Base-by-base conservation (phyloP, 2,113 vertebrate species). In the Setophaga kirtlandii region DNA sequence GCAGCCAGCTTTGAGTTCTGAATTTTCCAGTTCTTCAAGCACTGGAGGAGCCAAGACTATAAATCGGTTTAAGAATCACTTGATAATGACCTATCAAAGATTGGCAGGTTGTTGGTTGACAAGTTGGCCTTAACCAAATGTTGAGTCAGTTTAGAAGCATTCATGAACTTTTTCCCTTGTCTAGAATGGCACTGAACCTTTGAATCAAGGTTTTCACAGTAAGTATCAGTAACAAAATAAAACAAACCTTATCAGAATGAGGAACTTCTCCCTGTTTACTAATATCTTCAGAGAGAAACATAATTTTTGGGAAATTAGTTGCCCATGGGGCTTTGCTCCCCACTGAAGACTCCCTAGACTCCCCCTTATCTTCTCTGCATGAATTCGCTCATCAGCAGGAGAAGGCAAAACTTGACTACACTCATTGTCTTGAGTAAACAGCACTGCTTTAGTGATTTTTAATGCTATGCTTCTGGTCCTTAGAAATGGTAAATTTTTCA, bases 21-120 rank as follows among this genome's bases (percentile, higher is more conserved):
- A 65, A 42, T 85, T 87, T 82, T 83, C 82, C 67, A 85, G 39
- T 59, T 91, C 46, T 79, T 17, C 6, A 91, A 76, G 67, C 33
- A 80, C 63, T 46, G 24, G 44, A 70, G 44, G 12, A 83, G 59
- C 39, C 58, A 87, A 83, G 70, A 19, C 11, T 53, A 71, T 83
- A 74, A 92, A 92, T 90, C n/a, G 58, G 15, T 50, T 69, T 50
- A 65, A 73, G 55, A 91, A 65, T 14, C 9, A 3, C 42, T 86
- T 86, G 58, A 87, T 67, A 93, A 69, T 3, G 1, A 90, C n/a
- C 23, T 55, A 18, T 50, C 24, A 71, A 85, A 83, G 35, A 27
- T 3, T 53, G 39, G 33, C 39, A 46, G 33, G 9, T 62, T 53
- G 15, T 37, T 60, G 23, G 15, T 46, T 70, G 41, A 58, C 53